Evolutionary conservation across 2,797 vertebrate species (phyloP).

Genomic region (Periparus ater): DNA sequence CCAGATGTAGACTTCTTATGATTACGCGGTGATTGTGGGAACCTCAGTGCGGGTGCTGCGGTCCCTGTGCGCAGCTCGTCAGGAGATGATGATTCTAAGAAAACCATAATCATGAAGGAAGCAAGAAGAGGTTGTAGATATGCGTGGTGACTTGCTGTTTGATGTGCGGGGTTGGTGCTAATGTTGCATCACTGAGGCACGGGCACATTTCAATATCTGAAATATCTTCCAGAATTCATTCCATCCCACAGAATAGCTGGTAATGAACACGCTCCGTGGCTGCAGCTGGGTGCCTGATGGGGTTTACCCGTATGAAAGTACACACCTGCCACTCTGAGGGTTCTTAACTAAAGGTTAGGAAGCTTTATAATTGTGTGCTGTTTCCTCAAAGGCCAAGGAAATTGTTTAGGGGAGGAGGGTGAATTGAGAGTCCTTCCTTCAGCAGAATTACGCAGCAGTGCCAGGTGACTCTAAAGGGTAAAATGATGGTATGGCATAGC

Average conservation of each 20-base stretch:
- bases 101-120: neutral
- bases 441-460: neutral
- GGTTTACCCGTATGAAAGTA: neutral
- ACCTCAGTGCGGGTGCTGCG: accelerated
- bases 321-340: neutral
- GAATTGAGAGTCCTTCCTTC: neutral
- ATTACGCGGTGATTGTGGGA: accelerated
- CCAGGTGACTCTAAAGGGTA: neutral
- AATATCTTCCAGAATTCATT: neutral
- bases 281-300: neutral
- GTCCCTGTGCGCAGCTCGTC: accelerated
- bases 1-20: neutral
- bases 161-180: neutral
- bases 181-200: neutral
- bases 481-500: neutral
- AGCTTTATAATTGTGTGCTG: neutral
- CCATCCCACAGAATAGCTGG: neutral
- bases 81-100: neutral
- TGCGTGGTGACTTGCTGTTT: neutral
- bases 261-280: neutral
- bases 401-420: neutral
- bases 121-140: neutral
- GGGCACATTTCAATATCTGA: neutral
- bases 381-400: neutral
- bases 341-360: neutral